Evolutionary conservation across 2,797 vertebrate genomes (phyloP).

Genomic region (Harpagifer antarcticus): DNA sequence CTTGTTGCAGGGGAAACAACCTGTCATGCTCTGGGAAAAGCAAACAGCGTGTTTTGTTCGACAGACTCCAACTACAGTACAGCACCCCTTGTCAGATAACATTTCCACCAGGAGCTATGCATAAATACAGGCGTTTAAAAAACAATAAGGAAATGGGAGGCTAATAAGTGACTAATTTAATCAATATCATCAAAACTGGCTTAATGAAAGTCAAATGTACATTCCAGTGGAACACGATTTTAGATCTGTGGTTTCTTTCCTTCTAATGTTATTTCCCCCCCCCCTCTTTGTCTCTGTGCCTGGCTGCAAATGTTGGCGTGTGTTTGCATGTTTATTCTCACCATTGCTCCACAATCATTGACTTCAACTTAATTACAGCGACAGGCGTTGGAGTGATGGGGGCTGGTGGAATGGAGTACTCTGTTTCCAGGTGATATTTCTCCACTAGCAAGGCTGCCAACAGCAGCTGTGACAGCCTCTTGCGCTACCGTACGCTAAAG

Average conservation of each 20-base stretch:
- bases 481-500: constrained; percentile 81
- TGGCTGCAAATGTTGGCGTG: too few species aligned
- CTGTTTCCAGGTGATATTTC: constrained; percentile 99
- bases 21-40: constrained; percentile 86
- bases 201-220: constrained; percentile 79
- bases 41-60: constrained; percentile 85
- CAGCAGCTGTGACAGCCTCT: constrained; percentile 99
- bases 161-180: constrained; percentile 76
- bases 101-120: constrained; percentile 79
- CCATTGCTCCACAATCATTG: constrained; percentile 98
- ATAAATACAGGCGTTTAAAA: constrained; percentile 56
- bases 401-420: constrained; percentile 93
- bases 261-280: constrained; percentile 41
- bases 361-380: constrained; percentile 99
- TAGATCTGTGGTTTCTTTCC: constrained; percentile 58
- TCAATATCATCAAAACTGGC: constrained; percentile 78
- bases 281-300: background rate
- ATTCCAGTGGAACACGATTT: constrained; percentile 61
- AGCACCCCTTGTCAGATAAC: constrained; percentile 81
- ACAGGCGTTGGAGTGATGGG: constrained; percentile 98
- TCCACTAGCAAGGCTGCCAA: constrained; percentile 94
- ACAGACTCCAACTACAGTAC: constrained; percentile 78
- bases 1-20: constrained; percentile 88
- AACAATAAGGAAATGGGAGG: constrained; percentile 22
- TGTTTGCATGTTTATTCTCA: constrained; percentile 97